Percentiles rank a stretch among this genome's conserved stretches.
These are phyloP conservation scores for Umimayanthus chanpuru DNA, from an alignment of 92 coral and sea anemone species.

Conservation along the genomic window DNA sequence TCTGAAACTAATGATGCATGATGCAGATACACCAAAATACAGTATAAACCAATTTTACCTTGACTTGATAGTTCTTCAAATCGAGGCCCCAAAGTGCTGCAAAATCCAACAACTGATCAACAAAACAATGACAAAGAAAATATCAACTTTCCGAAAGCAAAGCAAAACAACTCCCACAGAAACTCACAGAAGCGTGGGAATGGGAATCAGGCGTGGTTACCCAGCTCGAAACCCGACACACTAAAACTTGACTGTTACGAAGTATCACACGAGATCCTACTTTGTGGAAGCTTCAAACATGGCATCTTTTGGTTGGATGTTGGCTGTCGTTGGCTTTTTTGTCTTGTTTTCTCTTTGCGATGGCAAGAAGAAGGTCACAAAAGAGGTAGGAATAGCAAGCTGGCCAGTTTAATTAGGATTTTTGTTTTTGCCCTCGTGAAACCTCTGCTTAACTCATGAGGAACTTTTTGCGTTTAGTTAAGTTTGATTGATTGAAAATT, in stretches of 20 bases:
- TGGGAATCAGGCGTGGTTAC: slow-evolving; percentile 28
- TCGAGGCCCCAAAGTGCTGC: not conserved
- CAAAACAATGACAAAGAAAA: not conserved
- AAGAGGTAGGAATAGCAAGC: slow-evolving; percentile 75
- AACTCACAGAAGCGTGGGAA: slow-evolving; percentile 26
- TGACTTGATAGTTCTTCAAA: not conserved
- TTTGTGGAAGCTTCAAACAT: slow-evolving; percentile 62
- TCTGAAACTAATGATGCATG: not conserved
- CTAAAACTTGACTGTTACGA: slow-evolving; percentile 30
- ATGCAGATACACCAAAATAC: not conserved
- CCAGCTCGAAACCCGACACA: not conserved
- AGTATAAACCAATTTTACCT: not conserved
- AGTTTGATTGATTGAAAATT: too few species aligned
- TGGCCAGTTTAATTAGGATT: not conserved
- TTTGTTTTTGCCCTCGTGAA: not conserved
- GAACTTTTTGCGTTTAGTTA: too few species aligned
- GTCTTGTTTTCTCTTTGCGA: slow-evolving; percentile 44
- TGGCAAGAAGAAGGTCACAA: slow-evolving; percentile 89
- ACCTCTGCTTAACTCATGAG: too few species aligned
- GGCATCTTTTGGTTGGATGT: slow-evolving; percentile 90
- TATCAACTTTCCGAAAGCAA: not conserved
- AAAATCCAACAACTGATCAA: not conserved
- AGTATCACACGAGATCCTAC: slow-evolving; percentile 15
- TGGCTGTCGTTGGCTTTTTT: slow-evolving; percentile 39
- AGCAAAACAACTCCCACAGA: not conserved